Percentiles rank a stretch among this genome's conserved stretches.
Evolutionary conservation across 2,113 vertebrate genomes (phyloP).

Genomic region (Dasyurus viverrinus): DNA sequence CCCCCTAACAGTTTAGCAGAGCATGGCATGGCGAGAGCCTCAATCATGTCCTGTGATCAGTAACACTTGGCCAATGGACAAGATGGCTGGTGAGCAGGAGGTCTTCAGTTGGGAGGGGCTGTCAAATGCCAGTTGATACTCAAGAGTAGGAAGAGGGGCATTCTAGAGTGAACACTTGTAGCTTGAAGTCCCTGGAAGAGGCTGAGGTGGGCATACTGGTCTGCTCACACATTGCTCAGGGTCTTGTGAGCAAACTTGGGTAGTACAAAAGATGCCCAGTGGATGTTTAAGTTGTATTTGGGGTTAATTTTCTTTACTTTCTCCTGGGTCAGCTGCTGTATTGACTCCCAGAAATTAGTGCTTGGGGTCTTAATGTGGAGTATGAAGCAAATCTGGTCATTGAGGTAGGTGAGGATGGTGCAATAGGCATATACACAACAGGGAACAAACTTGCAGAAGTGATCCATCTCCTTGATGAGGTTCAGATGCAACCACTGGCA

Average conservation of each 20-base stretch:
- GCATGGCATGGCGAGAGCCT: background rate
- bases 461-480: conserved; percentile 93
- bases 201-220: conserved; percentile 33
- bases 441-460: conserved; percentile 95
- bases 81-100: conserved; percentile 72
- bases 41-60: conserved; percentile 61
- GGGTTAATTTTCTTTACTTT: conserved; percentile 92
- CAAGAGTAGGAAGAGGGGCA: background rate
- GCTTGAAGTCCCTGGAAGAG: conserved; percentile 61
- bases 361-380: conserved; percentile 95
- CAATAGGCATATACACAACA: conserved; percentile 93
- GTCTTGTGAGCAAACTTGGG: conserved; percentile 96
- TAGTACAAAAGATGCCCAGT: conserved; percentile 94
- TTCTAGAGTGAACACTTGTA: conserved; percentile 1
- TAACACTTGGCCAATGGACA: conserved; percentile 74
- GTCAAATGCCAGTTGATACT: background rate
- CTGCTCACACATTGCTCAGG: conserved; percentile 82
- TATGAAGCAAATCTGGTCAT: conserved; percentile 96
- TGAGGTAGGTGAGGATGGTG: conserved; percentile 95
- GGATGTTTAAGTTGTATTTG: conserved; percentile 94
- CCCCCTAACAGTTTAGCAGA: conserved; percentile 42
- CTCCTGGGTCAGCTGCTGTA: conserved; percentile 87
- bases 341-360: conserved; percentile 90
- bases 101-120: conserved; percentile 68
- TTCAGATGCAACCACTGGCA: conserved; percentile 94